Evolutionary conservation across 2,797 vertebrate genomes (phyloP).

Genomic region (Paguma larvata): DNA sequence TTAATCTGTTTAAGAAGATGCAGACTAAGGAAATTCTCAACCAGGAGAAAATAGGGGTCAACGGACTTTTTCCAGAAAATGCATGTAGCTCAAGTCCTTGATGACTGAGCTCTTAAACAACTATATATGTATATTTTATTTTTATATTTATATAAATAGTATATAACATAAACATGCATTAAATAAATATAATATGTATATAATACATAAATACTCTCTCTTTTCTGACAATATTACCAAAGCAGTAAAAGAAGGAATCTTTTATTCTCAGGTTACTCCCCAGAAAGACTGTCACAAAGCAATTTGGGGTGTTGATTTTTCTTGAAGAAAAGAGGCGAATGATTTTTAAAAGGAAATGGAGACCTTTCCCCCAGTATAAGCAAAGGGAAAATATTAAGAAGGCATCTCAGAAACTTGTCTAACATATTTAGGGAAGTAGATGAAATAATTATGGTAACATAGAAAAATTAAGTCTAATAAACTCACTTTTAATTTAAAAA

Average conservation of each 20-base stretch:
- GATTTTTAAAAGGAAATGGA: constrained; percentile 1
- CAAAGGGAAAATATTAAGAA: not conserved
- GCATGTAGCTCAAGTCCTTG: not conserved
- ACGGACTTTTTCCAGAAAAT: not conserved
- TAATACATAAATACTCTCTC: not conserved
- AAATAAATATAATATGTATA: no score
- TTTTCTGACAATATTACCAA: not conserved
- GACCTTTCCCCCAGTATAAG: not conserved
- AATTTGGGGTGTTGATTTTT: not conserved
- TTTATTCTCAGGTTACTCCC: not conserved
- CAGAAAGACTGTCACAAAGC: not conserved
- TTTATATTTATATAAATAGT: no score
- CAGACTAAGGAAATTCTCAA: not conserved
- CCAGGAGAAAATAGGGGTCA: not conserved
- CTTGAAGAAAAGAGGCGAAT: not conserved
- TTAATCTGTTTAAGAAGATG: not conserved
- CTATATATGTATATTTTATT: not conserved
- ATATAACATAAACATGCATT: no score
- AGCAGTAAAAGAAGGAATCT: not conserved
- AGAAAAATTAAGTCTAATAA: constrained; percentile 50
- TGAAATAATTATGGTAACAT: not conserved
- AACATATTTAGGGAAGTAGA: not conserved
- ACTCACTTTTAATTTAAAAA: not conserved
- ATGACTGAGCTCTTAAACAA: not conserved
- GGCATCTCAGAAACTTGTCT: not conserved